Evolutionary conservation across 2,113 vertebrate species (phyloP).

Genomic region (Peromyscus leucopus): DNA sequence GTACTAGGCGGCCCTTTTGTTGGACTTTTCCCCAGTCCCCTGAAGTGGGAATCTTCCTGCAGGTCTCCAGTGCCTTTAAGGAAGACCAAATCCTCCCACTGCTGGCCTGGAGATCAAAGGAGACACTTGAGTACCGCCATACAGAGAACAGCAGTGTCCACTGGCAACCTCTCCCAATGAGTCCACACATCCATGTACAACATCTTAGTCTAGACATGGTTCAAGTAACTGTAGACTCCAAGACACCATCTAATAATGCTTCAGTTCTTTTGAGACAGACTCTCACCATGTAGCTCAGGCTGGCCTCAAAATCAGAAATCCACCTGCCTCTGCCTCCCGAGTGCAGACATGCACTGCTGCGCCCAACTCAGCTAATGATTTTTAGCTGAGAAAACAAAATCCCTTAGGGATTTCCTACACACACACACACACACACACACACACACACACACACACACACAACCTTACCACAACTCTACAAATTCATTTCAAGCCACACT

Average conservation of each 20-base stretch:
- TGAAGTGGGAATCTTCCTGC: conserved; percentile 4
- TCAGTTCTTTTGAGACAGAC: neutral
- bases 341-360: neutral
- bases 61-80: conserved; percentile 18
- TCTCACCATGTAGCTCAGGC: neutral
- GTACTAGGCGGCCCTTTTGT: neutral
- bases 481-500: conserved; percentile 21
- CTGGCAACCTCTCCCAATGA: neutral
- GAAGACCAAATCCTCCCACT: neutral
- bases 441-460: neutral
- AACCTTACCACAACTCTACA: neutral
- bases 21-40: neutral
- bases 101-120: conserved; percentile 25
- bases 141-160: neutral
- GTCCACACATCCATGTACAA: neutral
- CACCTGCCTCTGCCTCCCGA: neutral
- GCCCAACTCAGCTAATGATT: neutral
- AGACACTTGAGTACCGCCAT: neutral
- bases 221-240: neutral
- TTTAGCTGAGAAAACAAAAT: neutral
- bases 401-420: neutral
- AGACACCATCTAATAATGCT: neutral
- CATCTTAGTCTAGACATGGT: neutral
- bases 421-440: neutral
- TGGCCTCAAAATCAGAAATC: neutral